phyloP scores from a whole-genome alignment of 2,888 invertebrate genomes.

The Epirrita christyi region DNA sequence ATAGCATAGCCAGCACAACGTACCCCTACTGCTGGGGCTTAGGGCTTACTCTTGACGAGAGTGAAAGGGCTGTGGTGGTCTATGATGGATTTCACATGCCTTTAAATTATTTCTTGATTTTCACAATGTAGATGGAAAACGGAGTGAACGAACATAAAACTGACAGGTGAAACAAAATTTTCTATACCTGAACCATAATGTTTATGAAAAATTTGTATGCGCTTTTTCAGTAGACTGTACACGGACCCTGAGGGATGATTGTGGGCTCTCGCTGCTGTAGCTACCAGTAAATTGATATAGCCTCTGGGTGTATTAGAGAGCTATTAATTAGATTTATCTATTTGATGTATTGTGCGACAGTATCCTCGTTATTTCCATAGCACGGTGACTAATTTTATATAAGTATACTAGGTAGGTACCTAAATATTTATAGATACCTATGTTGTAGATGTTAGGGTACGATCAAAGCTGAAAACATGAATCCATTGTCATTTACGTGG shows the following conservation, averaged over 20 bases:
- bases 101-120: too few relatives aligned
- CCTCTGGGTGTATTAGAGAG: conserved; percentile 63
- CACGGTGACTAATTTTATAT: conserved; percentile 6
- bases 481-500: too few relatives aligned
- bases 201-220: background rate
- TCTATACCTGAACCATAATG: too few relatives aligned
- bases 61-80: too few relatives aligned
- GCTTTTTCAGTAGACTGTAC: conserved; percentile 14
- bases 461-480: too few relatives aligned
- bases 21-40: too few relatives aligned
- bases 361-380: conserved; percentile 28
- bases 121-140: too few relatives aligned
- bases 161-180: too few relatives aligned
- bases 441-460: background rate
- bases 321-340: conserved; percentile 44
- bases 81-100: too few relatives aligned
- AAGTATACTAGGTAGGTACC: background rate
- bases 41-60: too few relatives aligned
- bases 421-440: background rate
- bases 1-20: too few relatives aligned
- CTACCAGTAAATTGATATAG: conserved; percentile 73
- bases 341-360: conserved; percentile 34
- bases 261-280: conserved; percentile 60
- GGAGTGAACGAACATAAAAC: too few relatives aligned
- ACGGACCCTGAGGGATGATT: conserved; percentile 60